Evolutionary conservation across 2,113 vertebrate species (phyloP).

Genomic region (Myotis yumanensis): DNA sequence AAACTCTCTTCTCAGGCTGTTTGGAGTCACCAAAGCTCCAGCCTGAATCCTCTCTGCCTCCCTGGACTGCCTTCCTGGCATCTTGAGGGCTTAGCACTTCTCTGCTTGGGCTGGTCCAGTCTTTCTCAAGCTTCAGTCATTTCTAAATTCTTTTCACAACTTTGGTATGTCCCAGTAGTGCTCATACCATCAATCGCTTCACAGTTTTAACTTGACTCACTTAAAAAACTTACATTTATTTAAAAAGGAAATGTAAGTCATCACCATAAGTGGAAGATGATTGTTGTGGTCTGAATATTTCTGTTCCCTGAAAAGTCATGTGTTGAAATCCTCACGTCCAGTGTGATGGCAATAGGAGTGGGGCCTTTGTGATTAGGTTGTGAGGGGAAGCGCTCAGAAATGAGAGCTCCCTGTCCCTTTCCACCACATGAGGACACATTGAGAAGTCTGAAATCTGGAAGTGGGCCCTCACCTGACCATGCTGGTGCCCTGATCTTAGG

Average conservation of each 20-base stretch:
- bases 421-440: background rate
- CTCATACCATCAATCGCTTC: background rate
- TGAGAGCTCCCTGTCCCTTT: background rate
- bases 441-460: background rate
- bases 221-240: background rate
- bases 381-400: background rate
- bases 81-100: background rate
- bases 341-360: background rate
- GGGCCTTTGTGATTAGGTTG: background rate
- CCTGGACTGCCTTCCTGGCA: background rate
- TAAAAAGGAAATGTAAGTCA: background rate
- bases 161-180: background rate
- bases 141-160: background rate
- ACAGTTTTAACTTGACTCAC: conserved; percentile 20
- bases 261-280: background rate
- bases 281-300: background rate
- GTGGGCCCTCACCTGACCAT: background rate
- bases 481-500: background rate
- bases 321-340: background rate
- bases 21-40: background rate
- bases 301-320: background rate
- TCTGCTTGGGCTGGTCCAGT: background rate
- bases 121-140: background rate
- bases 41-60: background rate
- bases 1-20: background rate